These are phyloP conservation scores for Chrysaora quinquecirrha DNA, from an alignment of 30 jellyfish, hydroid and myxozoan species.

Conservation along the genomic window DNA sequence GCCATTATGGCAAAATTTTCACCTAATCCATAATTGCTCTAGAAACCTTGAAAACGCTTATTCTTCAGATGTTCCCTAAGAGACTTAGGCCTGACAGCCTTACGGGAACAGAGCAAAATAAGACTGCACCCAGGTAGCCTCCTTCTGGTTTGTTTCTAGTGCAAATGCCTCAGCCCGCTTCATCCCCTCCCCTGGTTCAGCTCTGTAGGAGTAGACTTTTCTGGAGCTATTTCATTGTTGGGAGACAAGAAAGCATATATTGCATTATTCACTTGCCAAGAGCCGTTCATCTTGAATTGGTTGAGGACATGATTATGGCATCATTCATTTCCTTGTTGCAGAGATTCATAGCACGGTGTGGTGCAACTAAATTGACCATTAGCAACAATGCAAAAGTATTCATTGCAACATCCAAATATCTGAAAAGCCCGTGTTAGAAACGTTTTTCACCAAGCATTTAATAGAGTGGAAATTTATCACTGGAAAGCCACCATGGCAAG, in stretches of 20 bases:
- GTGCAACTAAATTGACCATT: neutral
- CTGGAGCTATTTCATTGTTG: neutral
- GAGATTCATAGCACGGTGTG: neutral
- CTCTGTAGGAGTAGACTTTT: neutral
- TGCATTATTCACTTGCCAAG: neutral
- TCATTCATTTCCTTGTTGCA: neutral
- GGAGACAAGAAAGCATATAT: neutral
- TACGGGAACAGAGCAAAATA: too few species aligned
- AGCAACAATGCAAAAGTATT: neutral
- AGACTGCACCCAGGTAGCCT: too few species aligned
- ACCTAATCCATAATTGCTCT: too few species aligned
- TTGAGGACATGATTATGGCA: neutral
- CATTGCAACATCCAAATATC: neutral
- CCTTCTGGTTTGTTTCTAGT: too few species aligned
- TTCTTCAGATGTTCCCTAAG: too few species aligned
- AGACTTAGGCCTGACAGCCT: too few species aligned
- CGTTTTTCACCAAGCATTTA: neutral
- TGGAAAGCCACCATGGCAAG: neutral
- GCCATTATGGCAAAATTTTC: too few species aligned
- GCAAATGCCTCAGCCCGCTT: too few species aligned
- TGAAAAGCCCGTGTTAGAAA: neutral
- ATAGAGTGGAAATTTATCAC: neutral
- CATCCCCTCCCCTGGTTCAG: too few species aligned
- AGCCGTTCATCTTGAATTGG: neutral
- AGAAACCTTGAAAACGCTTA: too few species aligned